phyloP scores from a whole-genome alignment of 2,113 vertebrate species.

The Eira barbara region DNA sequence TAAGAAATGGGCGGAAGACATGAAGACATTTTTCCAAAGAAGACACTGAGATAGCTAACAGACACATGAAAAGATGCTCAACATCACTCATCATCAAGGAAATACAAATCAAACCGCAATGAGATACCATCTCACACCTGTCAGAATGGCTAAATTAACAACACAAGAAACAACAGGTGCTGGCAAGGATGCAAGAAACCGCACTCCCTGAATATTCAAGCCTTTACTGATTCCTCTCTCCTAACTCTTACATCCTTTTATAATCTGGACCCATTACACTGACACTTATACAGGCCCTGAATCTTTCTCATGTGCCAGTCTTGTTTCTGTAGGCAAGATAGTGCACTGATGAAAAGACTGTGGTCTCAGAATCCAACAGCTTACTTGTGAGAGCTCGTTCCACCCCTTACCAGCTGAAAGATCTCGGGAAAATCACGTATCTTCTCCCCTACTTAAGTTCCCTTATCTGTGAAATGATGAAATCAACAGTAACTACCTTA shows the following conservation, averaged over 20 bases:
- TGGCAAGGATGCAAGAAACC: neutral
- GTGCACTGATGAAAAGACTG: neutral
- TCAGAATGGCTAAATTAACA: neutral
- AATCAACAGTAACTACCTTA: neutral
- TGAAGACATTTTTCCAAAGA: neutral
- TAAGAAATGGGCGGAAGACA: neutral
- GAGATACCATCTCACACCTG: neutral
- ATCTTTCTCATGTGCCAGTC: neutral
- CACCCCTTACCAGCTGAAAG: neutral
- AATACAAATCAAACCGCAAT: neutral
- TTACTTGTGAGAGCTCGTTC: neutral
- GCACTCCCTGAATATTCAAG: neutral
- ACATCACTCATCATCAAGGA: neutral
- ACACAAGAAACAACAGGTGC: neutral
- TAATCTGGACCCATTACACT: neutral
- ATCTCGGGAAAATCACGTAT: neutral
- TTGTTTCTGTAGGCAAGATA: neutral
- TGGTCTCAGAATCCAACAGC: neutral
- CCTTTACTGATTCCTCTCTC: neutral
- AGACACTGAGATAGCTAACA: neutral
- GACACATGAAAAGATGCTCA: neutral
- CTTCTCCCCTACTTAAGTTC: neutral
- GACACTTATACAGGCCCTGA: neutral
- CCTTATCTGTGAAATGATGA: neutral
- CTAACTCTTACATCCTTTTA: neutral